Percentiles rank a stretch among this genome's conserved stretches.
Evolutionary conservation across 2,113 vertebrate genomes (phyloP).

Genomic region (Tachysurus vachellii): DNA sequence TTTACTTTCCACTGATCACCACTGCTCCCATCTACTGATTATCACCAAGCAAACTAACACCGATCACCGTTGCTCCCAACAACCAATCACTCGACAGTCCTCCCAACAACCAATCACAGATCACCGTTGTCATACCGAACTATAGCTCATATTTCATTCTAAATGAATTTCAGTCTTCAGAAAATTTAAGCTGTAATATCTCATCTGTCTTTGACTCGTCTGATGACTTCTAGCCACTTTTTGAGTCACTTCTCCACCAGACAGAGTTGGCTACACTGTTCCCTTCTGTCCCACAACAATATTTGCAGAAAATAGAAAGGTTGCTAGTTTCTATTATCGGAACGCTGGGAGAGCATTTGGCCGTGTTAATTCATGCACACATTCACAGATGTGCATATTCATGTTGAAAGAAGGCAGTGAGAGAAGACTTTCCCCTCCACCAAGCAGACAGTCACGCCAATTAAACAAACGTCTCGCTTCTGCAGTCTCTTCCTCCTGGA

Average conservation of each 20-base stretch:
- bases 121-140: not conserved
- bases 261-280: not conserved
- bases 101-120: not conserved
- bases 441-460: constrained; percentile 64
- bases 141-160: not conserved
- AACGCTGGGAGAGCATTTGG: constrained; percentile 49
- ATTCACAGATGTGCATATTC: constrained; percentile 59
- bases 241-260: not conserved
- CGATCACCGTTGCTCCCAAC: not conserved
- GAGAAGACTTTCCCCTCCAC: constrained; percentile 50
- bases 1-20: too few species aligned
- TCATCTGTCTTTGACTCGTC: too few species aligned
- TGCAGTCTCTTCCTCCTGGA: constrained; percentile 44
- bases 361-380: constrained; percentile 28
- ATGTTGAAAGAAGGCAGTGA: constrained; percentile 54
- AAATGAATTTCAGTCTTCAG: not conserved
- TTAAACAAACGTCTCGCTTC: constrained; percentile 61
- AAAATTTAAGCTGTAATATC: not conserved
- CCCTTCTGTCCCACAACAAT: not conserved
- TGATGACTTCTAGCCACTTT: not conserved
- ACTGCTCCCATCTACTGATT: not conserved
- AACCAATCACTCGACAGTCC: not conserved
- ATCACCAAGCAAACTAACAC: not conserved
- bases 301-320: not conserved
- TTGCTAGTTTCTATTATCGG: not conserved